A percentile compares a stretch with the other conserved stretches of the same genome.
phyloP scores from a whole-genome alignment of 2,888 invertebrate genomes.

The Orchestes rusci region DNA sequence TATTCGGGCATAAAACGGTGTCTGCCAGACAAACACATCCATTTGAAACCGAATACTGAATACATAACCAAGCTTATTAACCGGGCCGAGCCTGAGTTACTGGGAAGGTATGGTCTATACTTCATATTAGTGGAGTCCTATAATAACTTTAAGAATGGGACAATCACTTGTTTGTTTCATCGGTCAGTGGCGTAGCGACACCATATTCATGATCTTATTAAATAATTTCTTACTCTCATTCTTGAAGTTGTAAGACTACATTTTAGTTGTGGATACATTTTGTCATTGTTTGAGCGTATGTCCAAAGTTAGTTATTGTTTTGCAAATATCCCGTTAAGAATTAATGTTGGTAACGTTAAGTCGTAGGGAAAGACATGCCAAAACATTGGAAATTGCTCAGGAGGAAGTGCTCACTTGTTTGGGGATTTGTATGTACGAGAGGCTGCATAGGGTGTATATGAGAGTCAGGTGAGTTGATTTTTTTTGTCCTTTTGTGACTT shows the following conservation, averaged over 20 bases:
- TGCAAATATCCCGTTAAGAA: not conserved
- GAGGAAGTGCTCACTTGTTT: constrained; percentile 93
- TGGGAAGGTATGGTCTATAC: constrained; percentile 57
- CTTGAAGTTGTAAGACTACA: too few relatives aligned
- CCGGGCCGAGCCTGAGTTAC: constrained; percentile 84
- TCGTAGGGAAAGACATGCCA: constrained; percentile 86
- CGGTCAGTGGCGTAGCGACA: too few relatives aligned
- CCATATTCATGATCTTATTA: too few relatives aligned
- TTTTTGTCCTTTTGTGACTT: too few relatives aligned
- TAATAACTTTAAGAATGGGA: too few relatives aligned
- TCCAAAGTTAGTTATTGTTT: not conserved
- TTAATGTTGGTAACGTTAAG: constrained; percentile 44
- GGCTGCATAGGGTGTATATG: constrained; percentile 79
- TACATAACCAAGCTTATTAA: constrained; percentile 83
- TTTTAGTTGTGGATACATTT: too few relatives aligned
- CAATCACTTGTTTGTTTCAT: too few relatives aligned
- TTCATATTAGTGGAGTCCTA: too few relatives aligned
- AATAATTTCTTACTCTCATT: too few relatives aligned
- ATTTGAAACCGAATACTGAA: constrained; percentile 80
- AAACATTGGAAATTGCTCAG: constrained; percentile 94
- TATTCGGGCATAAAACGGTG: constrained; percentile 85
- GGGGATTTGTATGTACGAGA: constrained; percentile 87
- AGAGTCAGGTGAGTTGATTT: constrained; percentile 49
- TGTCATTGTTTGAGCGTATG: too few relatives aligned
- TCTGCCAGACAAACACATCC: constrained; percentile 78